Percentiles rank a stretch among this genome's conserved stretches.
Evolutionary conservation across 2,113 vertebrate species (phyloP).

Genomic region (Spilogale gracilis): DNA sequence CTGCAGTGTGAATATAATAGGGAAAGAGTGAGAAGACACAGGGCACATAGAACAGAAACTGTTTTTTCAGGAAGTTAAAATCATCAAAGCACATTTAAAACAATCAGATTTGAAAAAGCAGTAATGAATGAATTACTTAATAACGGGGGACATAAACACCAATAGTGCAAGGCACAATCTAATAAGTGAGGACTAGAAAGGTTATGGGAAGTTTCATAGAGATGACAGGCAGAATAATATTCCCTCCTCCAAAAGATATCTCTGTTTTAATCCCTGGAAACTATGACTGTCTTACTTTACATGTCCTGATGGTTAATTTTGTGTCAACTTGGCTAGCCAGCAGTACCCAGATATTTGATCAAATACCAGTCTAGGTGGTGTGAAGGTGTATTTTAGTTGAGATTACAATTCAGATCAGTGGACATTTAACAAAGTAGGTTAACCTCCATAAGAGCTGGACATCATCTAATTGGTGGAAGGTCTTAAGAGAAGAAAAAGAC

Average conservation of each 20-base stretch:
- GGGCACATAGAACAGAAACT: background rate
- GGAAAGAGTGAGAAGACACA: background rate
- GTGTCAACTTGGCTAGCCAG: background rate
- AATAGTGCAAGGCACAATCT: background rate
- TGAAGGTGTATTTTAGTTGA: background rate
- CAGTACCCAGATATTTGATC: background rate
- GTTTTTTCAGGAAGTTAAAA: background rate
- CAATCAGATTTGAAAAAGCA: background rate
- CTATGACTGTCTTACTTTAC: background rate
- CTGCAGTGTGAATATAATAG: background rate
- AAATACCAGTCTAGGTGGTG: background rate
- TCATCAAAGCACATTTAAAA: background rate
- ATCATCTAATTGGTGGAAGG: background rate
- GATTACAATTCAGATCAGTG: background rate
- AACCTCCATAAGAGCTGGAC: background rate
- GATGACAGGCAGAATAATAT: background rate
- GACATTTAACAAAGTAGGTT: background rate
- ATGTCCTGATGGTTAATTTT: background rate
- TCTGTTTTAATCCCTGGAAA: background rate
- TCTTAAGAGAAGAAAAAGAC: background rate
- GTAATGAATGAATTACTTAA: background rate
- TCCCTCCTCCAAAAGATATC: accelerated
- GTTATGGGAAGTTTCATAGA: background rate
- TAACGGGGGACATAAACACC: background rate
- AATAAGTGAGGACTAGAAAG: background rate